phyloP scores from a whole-genome alignment of 1,140 invertebrate genomes.

The Rhopalosiphum maidis region DNA sequence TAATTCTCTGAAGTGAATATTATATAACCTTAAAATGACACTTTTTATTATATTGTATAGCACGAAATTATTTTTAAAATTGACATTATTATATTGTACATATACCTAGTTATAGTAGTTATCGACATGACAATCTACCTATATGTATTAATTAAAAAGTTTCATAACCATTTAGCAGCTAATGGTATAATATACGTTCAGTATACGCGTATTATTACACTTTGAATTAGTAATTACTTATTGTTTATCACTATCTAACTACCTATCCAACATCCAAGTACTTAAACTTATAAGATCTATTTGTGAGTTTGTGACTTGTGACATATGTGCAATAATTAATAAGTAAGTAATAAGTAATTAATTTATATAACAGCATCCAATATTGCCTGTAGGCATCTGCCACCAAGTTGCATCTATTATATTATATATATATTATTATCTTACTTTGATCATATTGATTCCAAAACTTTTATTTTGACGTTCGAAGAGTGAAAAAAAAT shows the following conservation, averaged over 20 bases:
- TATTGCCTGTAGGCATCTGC: not conserved
- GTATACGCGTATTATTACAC: not conserved
- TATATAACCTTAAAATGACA: not conserved
- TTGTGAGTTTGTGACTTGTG: not conserved
- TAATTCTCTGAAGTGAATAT: not conserved
- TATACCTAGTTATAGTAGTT: too few species aligned
- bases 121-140: not conserved
- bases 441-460: not conserved
- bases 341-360: not conserved
- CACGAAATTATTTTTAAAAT: not conserved
- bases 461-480: not conserved
- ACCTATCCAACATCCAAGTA: too few species aligned
- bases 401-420: not conserved
- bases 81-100: not conserved
- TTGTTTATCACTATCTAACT: too few species aligned
- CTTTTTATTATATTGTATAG: not conserved
- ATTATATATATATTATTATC: not conserved
- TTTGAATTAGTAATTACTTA: not conserved
- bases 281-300: too few species aligned
- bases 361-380: not conserved
- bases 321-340: not conserved
- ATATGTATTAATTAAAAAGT: conserved; percentile 13
- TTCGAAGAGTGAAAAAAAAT: not conserved
- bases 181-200: not conserved
- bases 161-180: not conserved